A percentile compares a stretch with the other conserved stretches of the same genome.
phyloP scores from a whole-genome alignment of 2,888 invertebrate genomes.

The Mythimna ferrago region DNA sequence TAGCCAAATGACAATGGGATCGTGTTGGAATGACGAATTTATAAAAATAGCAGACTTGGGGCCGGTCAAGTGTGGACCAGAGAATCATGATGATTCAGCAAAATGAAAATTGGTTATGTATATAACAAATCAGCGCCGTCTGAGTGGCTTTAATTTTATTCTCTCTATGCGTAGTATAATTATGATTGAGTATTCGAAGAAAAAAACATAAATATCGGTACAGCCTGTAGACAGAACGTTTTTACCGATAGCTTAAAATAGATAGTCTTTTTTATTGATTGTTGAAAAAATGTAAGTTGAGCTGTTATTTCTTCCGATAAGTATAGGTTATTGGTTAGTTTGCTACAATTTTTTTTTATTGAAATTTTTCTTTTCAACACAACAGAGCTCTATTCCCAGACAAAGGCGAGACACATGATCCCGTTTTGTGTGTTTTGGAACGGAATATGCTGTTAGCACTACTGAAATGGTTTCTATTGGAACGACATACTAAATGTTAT shows the following conservation, averaged over 20 bases:
- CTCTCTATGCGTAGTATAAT: background rate
- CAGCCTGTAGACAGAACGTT: background rate
- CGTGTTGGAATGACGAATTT: no score
- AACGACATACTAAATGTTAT: constrained; percentile 22
- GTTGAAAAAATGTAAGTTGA: background rate
- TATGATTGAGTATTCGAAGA: background rate
- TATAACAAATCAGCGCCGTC: constrained; percentile 20
- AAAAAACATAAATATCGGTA: constrained; percentile 13
- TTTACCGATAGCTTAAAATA: constrained; percentile 3
- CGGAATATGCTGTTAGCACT: constrained; percentile 32
- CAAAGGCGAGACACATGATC: constrained; percentile 44
- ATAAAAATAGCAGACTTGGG: no score
- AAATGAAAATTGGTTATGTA: constrained; percentile 22
- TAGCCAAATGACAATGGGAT: no score
- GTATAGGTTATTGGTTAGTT: background rate
- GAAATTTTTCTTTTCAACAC: constrained; percentile 14
- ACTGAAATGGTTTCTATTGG: constrained; percentile 29
- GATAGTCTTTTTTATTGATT: background rate
- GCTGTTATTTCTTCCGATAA: constrained; percentile 3
- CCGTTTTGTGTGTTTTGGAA: constrained; percentile 42
- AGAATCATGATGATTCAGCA: constrained; percentile 17
- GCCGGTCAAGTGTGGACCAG: no score
- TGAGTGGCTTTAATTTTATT: constrained; percentile 6
- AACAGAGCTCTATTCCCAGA: background rate
- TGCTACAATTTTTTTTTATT: background rate